Conservation (phyloP, 2,797 vertebrate species). For the Liparis tanakae region DNA sequence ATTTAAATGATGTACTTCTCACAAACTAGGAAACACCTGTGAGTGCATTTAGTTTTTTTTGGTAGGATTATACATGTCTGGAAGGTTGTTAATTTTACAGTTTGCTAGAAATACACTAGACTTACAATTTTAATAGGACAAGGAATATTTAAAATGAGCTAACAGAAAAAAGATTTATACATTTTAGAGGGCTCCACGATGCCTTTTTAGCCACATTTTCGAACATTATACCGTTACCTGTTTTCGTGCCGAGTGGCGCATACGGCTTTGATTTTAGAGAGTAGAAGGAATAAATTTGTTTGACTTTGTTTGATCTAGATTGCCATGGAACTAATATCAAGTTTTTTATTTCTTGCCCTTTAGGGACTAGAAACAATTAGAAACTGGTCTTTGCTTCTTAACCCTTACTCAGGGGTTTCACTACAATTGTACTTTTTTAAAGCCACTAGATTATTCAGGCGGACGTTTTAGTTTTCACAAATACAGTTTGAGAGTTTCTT, state of each 20-base stretch:
- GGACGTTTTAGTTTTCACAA: neutral
- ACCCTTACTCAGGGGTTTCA: neutral
- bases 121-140: neutral
- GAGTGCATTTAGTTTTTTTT: neutral
- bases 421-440: neutral
- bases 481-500: neutral
- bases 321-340: neutral
- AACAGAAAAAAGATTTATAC: neutral
- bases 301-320: neutral
- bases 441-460: neutral
- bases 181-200: neutral
- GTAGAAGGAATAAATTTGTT: neutral
- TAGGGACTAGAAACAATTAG: neutral
- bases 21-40: constrained; percentile 8
- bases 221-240: neutral
- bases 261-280: no score
- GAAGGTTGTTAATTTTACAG: neutral
- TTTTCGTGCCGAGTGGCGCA: neutral
- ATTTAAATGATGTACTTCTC: neutral
- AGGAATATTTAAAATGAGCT: neutral
- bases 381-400: neutral
- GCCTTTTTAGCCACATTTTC: neutral
- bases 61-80: neutral
- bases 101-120: neutral
- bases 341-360: neutral